Percentiles rank a stretch among this genome's conserved stretches.
These are phyloP conservation scores for Abrostola triplasia DNA, from an alignment of 2,888 invertebrate genomes.

Conservation along the genomic window DNA sequence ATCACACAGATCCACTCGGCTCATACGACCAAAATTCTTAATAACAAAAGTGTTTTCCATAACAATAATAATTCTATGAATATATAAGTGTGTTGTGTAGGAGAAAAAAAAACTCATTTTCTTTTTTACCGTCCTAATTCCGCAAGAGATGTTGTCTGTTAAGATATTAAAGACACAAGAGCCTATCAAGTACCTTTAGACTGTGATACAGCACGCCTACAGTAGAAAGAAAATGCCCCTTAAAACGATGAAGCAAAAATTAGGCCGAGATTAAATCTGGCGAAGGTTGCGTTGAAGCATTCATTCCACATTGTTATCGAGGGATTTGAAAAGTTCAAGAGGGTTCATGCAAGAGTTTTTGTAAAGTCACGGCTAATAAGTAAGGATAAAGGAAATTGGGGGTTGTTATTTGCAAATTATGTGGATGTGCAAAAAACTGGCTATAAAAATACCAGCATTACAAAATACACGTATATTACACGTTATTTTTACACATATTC, in stretches of 20 bases:
- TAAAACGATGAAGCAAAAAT: constrained; percentile 58
- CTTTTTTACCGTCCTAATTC: constrained; percentile 62
- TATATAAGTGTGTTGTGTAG: constrained; percentile 38
- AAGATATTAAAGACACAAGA: constrained; percentile 69
- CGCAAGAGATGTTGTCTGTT: constrained; percentile 64
- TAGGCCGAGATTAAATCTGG: constrained; percentile 65
- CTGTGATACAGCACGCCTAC: constrained; percentile 65
- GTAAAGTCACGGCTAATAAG: constrained; percentile 47
- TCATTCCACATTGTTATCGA: constrained; percentile 61
- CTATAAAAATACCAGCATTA: constrained; percentile 9
- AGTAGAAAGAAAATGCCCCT: constrained; percentile 49
- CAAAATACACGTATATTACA: constrained; percentile 4
- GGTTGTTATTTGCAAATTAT: constrained; percentile 31
- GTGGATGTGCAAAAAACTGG: constrained; percentile 12
- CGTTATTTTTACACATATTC: neutral
- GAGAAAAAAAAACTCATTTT: constrained; percentile 57
- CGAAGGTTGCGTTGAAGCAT: constrained; percentile 54
- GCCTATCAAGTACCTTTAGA: constrained; percentile 60
- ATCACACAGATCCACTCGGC: constrained; percentile 12
- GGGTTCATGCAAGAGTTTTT: constrained; percentile 50
- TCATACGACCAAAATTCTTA: constrained; percentile 31
- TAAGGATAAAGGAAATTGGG: constrained; percentile 37
- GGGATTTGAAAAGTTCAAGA: constrained; percentile 59
- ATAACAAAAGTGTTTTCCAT: constrained; percentile 35
- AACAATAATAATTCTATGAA: constrained; percentile 54